These are phyloP conservation scores for Decapterus maruadsi DNA, from an alignment of 2,797 vertebrate genomes.

Conservation along the genomic window DNA sequence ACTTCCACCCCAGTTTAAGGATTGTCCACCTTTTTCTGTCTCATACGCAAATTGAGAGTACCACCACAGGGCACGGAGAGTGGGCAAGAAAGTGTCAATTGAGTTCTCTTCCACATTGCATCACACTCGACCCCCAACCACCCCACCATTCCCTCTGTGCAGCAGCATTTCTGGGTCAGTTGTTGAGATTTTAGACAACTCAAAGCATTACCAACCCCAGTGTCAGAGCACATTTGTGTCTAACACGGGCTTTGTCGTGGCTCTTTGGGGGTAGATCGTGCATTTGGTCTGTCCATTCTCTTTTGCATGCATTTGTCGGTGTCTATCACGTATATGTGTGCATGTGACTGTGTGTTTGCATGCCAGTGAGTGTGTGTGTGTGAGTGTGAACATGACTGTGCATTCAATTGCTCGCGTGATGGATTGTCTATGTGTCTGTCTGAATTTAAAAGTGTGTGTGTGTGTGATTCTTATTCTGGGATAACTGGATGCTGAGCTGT, in stretches of 20 bases:
- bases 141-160: slow-evolving; percentile 41
- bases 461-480: slow-evolving; percentile 45
- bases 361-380: slow-evolving; percentile 22
- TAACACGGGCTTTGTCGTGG: slow-evolving; percentile 42
- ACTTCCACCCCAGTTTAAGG: slow-evolving; percentile 18
- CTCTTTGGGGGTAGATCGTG: slow-evolving; percentile 50
- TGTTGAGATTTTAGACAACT: slow-evolving; percentile 80
- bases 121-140: slow-evolving; percentile 55
- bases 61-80: slow-evolving; percentile 41
- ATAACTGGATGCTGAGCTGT: slow-evolving; percentile 77
- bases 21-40: slow-evolving; percentile 40
- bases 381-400: slow-evolving; percentile 27
- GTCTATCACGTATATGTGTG: slow-evolving; percentile 33
- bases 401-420: slow-evolving; percentile 37
- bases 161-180: slow-evolving; percentile 84
- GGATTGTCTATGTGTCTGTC: slow-evolving; percentile 35
- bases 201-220: slow-evolving; percentile 67
- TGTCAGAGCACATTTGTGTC: slow-evolving; percentile 82
- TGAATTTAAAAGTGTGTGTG: slow-evolving; percentile 39
- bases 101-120: slow-evolving; percentile 61
- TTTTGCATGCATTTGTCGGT: slow-evolving; percentile 53
- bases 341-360: slow-evolving; percentile 26
- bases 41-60: slow-evolving; percentile 23
- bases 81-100: slow-evolving; percentile 68
- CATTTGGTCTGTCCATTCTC: slow-evolving; percentile 51